A percentile compares a stretch with the other conserved stretches of the same genome.
Conservation (phyloP, 2,797 vertebrate genomes). For the Loris lydekkerianus region DNA sequence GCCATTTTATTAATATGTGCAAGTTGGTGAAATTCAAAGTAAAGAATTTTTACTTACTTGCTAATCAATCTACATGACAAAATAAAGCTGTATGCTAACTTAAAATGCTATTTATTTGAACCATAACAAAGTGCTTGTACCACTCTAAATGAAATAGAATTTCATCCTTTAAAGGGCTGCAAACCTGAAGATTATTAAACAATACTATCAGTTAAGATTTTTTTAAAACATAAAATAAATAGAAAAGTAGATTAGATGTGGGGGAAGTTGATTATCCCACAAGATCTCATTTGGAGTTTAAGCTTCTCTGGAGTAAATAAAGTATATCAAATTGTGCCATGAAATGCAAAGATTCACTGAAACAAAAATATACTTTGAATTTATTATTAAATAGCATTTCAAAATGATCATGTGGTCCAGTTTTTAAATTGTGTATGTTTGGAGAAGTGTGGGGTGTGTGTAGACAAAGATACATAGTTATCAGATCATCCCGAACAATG, state of each 20-base stretch:
- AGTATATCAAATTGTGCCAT: not conserved
- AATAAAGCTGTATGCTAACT: not conserved
- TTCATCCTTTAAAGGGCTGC: not conserved
- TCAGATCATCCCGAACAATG: not conserved
- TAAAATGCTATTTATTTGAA: slow-evolving; percentile 32
- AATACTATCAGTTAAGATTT: not conserved
- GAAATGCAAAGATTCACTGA: not conserved
- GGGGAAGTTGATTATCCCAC: not conserved
- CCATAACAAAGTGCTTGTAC: not conserved
- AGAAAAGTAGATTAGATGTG: not conserved
- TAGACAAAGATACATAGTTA: not conserved
- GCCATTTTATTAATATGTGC: not conserved
- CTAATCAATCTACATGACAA: slow-evolving; percentile 26
- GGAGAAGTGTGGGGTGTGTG: not conserved
- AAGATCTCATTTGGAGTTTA: not conserved
- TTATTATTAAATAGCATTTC: not conserved
- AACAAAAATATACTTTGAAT: not conserved
- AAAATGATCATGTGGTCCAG: not conserved
- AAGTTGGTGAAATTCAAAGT: slow-evolving; percentile 1
- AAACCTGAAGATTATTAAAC: not conserved
- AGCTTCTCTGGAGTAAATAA: not conserved
- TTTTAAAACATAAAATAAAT: not conserved
- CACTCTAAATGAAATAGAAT: not conserved
- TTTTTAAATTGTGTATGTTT: not conserved
- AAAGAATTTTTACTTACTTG: slow-evolving; percentile 39